phyloP scores from a whole-genome alignment of 2,113 vertebrate species.

The Benitochromis conjunctus region DNA sequence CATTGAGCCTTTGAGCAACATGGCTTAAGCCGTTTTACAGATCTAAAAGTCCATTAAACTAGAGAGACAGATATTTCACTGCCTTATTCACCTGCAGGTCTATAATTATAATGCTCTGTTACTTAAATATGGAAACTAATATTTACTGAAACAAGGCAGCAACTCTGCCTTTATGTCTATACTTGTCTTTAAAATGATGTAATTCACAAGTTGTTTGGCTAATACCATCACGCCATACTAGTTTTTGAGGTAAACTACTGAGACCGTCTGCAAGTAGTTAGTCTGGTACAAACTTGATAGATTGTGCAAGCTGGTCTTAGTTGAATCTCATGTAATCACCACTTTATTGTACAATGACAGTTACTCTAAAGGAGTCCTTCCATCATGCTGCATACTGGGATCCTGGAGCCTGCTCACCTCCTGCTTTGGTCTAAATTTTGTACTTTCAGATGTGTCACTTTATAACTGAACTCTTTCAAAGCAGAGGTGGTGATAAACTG shows the following conservation, averaged over 20 bases:
- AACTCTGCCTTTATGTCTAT: neutral
- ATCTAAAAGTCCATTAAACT: neutral
- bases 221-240: neutral
- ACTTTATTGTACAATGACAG: neutral
- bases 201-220: neutral
- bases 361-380: neutral
- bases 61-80: neutral
- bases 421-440: neutral
- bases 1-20: neutral
- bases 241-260: neutral
- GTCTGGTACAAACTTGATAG: neutral
- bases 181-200: neutral
- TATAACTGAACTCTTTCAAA: neutral
- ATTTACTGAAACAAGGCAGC: neutral
- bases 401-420: neutral
- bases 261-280: neutral
- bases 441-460: neutral
- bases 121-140: neutral
- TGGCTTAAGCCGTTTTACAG: neutral
- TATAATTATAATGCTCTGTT: neutral
- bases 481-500: neutral
- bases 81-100: neutral
- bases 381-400: neutral
- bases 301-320: neutral
- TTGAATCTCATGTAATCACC: neutral